A percentile compares a stretch with the other conserved stretches of the same genome.
Conservation (phyloP, 2,888 invertebrate species). For the Ligdia adustata region DNA sequence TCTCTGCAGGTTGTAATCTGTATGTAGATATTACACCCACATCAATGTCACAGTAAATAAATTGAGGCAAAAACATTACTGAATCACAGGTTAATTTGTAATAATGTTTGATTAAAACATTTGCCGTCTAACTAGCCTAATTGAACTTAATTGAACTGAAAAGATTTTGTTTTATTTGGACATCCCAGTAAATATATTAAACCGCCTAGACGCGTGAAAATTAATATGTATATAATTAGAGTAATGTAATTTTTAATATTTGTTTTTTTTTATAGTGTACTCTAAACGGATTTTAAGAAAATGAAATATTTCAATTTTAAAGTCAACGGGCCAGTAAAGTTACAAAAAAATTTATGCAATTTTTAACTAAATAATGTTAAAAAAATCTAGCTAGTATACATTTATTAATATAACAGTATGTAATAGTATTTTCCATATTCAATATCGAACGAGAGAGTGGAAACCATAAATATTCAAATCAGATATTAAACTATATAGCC, state of each 20-base stretch:
- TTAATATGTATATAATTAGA: neutral
- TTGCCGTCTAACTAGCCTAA: conserved; percentile 3
- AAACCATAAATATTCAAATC: conserved; percentile 16
- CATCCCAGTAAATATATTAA: too few relatives aligned
- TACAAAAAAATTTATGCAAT: too few relatives aligned
- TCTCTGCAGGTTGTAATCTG: conserved; percentile 26
- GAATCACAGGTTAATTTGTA: conserved; percentile 18
- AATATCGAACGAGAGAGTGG: neutral
- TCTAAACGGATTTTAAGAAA: too few relatives aligned
- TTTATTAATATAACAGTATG: too few relatives aligned
- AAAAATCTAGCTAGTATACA: too few relatives aligned
- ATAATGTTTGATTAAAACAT: conserved; percentile 7
- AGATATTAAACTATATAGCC: conserved; percentile 15
- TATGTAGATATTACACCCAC: conserved; percentile 41
- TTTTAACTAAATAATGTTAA: too few relatives aligned
- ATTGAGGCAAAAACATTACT: conserved; percentile 31
- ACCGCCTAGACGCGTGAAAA: neutral
- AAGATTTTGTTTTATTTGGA: neutral
- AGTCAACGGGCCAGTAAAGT: too few relatives aligned
- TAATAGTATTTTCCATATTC: too few relatives aligned
- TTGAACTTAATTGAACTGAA: conserved; percentile 2
- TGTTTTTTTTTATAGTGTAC: neutral
- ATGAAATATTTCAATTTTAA: too few relatives aligned
- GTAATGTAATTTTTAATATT: neutral
- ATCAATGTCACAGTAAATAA: conserved; percentile 40